A percentile compares a stretch with the other conserved stretches of the same genome.
These are phyloP conservation scores for Anhinga anhinga DNA, from an alignment of 2,113 vertebrate genomes.

Conservation along the genomic window DNA sequence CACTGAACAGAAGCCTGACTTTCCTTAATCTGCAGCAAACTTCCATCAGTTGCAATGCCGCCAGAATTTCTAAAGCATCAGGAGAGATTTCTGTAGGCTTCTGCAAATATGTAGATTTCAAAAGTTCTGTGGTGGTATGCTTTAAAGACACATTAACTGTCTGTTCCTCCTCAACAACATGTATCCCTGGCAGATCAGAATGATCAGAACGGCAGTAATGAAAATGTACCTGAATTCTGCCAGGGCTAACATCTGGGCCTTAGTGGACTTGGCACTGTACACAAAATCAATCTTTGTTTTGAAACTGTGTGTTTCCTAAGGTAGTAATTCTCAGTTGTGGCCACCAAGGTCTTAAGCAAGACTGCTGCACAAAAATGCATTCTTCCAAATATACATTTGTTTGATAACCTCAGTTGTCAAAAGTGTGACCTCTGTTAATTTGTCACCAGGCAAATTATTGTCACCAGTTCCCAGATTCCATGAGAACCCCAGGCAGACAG, in stretches of 20 bases:
- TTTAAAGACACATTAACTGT: neutral
- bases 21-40: neutral
- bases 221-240: neutral
- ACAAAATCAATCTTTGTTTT: conserved; percentile 34
- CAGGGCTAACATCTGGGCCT: conserved; percentile 28
- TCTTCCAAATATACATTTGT: neutral
- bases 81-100: neutral
- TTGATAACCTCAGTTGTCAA: conserved; percentile 37
- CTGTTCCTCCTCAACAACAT: neutral
- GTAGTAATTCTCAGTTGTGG: neutral
- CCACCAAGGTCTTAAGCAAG: neutral
- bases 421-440: conserved; percentile 59
- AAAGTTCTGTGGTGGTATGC: neutral
- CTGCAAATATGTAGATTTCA: neutral
- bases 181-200: neutral
- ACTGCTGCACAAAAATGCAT: neutral
- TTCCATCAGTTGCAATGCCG: neutral
- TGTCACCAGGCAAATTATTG: conserved; percentile 56
- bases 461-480: conserved; percentile 30
- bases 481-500: conserved; percentile 21
- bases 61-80: neutral
- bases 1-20: neutral
- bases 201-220: neutral
- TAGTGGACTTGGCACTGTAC: neutral
- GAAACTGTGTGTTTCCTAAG: neutral